Base-by-base conservation (phyloP, 1,140 invertebrate genomes). In the Calosoma granatense region DNA sequence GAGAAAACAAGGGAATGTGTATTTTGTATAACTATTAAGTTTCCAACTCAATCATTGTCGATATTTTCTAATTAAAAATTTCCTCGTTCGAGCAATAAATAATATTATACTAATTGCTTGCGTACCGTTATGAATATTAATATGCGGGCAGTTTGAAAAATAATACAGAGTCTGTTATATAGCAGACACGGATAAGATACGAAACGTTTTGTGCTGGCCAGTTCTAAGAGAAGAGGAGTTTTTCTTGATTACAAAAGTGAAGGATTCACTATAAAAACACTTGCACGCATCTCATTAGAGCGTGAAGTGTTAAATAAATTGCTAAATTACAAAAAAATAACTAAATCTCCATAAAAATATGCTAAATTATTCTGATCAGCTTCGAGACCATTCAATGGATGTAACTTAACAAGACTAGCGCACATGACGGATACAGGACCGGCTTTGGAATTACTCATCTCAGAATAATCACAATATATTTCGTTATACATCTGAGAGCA, bases 1-100 rank as follows among this genome's bases (percentile, higher is more conserved):
- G n/a, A n/a, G n/a, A n/a, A n/a, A n/a, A n/a, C n/a, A n/a, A n/a
- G n/a, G n/a, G 6, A 6, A 30, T 30, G 14, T 14, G 4, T 14
- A 30, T 6, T 14, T 30, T 14, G 14, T 30, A 47, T 17, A 12
- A 36, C 41, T 9, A 11, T 47, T 11, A 47, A 11, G 15, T 47
- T 12, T 47, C 17, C 41, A 47, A 17, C 41, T 47, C 15, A 47
- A 47, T 47, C 41, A 47, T 4, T 12, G 41, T 47, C 41, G 41
- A 47, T 47, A 36, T 12, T 47, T 47, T 47, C 41, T 47, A 47
- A 47, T 47, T 47, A 47, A 47, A 17, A 47, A 47, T 12, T 17
- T 47, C n/a, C 41, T 12, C 41, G 41, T 11, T 17, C 4, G 3
- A 17, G 17, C 15, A 9, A 47, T 47, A 47, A 47, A 47, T 47